phyloP scores from a whole-genome alignment of 2,888 invertebrate species.

The Calameuta idolon region DNA sequence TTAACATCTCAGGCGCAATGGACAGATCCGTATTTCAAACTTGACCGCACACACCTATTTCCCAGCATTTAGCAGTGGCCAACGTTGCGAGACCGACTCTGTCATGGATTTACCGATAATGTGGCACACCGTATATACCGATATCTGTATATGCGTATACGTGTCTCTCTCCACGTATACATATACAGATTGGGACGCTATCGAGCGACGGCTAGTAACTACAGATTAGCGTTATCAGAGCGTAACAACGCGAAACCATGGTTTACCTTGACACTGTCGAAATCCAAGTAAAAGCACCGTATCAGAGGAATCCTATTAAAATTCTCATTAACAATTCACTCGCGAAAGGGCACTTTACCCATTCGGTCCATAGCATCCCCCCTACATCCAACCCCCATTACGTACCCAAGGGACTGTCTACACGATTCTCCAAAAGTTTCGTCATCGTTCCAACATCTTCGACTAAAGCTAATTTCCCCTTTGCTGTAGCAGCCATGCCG shows the following conservation, averaged over 20 bases:
- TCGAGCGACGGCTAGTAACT: slow-evolving; percentile 59
- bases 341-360: not conserved
- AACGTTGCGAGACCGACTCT: slow-evolving; percentile 32
- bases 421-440: not conserved
- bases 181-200: slow-evolving; percentile 32
- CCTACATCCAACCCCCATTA: not conserved
- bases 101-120: slow-evolving; percentile 63
- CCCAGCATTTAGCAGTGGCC: slow-evolving; percentile 47
- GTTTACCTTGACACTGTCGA: slow-evolving; percentile 65
- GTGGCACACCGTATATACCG: slow-evolving; percentile 38
- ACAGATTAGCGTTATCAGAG: slow-evolving; percentile 66
- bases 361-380: not conserved
- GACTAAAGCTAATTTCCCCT: not conserved
- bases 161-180: not conserved
- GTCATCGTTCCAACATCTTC: not conserved
- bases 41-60: slow-evolving; percentile 59
- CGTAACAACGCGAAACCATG: slow-evolving; percentile 63
- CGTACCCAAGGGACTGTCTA: not conserved
- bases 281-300: slow-evolving; percentile 28
- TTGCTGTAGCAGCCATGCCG: not conserved
- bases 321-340: slow-evolving; percentile 1
- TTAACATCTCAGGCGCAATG: not conserved
- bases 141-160: slow-evolving; percentile 6
- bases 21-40: slow-evolving; percentile 41
- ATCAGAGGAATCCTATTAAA: not conserved